Conservation (phyloP, 2,888 invertebrate genomes). For the Thereva nobilitata region DNA sequence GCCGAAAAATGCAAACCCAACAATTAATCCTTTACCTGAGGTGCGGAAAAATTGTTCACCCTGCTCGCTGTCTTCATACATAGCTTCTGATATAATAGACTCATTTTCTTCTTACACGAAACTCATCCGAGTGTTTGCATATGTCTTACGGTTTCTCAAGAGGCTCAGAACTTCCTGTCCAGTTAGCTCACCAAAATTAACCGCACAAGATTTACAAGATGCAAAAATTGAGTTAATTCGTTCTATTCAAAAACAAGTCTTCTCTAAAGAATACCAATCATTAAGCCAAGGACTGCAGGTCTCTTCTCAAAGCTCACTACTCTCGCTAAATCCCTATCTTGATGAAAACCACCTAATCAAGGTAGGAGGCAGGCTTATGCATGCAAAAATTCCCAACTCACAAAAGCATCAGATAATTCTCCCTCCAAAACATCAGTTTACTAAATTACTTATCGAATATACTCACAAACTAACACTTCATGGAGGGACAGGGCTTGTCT, state of each 20-base stretch:
- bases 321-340: not conserved
- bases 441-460: conserved; percentile 3
- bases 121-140: too few species aligned
- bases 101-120: too few species aligned
- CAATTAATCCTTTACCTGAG: not conserved
- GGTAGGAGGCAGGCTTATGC: not conserved
- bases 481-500: too few species aligned
- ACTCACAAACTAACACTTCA: too few species aligned
- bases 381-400: not conserved
- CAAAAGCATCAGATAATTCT: too few species aligned
- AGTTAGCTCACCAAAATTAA: too few species aligned
- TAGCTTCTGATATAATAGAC: too few species aligned
- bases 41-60: not conserved
- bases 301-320: not conserved
- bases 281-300: not conserved
- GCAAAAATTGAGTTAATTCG: too few species aligned
- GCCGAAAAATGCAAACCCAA: not conserved
- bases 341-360: not conserved
- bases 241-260: not conserved
- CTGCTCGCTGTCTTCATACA: too few species aligned
- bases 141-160: too few species aligned
- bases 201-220: too few species aligned
- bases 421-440: not conserved
- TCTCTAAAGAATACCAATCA: not conserved
- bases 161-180: too few species aligned